Conservation (phyloP, 2,113 vertebrate species). For the Cololabis saira region DNA sequence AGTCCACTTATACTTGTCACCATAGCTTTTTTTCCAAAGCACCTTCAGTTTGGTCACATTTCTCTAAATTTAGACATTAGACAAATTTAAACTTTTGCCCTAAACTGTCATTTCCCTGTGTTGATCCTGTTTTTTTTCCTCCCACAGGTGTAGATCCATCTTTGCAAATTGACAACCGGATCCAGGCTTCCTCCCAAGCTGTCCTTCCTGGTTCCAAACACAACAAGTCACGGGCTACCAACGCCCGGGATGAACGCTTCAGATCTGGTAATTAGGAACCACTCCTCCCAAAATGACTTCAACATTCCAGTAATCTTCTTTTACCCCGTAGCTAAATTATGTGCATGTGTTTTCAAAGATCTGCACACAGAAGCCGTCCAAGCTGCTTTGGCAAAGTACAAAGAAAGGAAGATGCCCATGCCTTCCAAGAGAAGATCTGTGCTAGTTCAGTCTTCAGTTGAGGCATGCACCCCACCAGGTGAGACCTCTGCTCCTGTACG, state of each 20-base stretch:
- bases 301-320: background rate
- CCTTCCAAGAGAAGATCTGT: conserved; percentile 95
- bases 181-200: conserved; percentile 82
- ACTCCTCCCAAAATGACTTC: background rate
- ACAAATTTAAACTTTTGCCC: background rate
- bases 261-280: conserved; percentile 87
- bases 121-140: conserved; percentile 32
- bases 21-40: conserved; percentile 5
- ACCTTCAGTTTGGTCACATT: conserved; percentile 7
- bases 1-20: conserved; percentile 9
- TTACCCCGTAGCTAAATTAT: conserved; percentile 15
- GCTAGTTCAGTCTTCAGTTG: conserved; percentile 89
- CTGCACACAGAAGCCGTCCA: conserved; percentile 98
- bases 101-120: background rate
- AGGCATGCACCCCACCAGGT: conserved; percentile 95
- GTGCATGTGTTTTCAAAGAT: conserved; percentile 73
- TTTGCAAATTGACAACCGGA: conserved; percentile 87
- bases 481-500: conserved; percentile 39
- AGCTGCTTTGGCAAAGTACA: conserved; percentile 94
- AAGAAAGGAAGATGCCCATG: conserved; percentile 98
- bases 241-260: conserved; percentile 92
- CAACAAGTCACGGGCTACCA: conserved; percentile 86
- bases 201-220: conserved; percentile 77
- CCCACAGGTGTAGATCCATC: conserved; percentile 90
- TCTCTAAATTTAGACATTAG: conserved; percentile 7